Percentiles rank a stretch among this genome's conserved stretches.
Conservation (phyloP, 2,113 vertebrate species). For the Theristicus caerulescens region DNA sequence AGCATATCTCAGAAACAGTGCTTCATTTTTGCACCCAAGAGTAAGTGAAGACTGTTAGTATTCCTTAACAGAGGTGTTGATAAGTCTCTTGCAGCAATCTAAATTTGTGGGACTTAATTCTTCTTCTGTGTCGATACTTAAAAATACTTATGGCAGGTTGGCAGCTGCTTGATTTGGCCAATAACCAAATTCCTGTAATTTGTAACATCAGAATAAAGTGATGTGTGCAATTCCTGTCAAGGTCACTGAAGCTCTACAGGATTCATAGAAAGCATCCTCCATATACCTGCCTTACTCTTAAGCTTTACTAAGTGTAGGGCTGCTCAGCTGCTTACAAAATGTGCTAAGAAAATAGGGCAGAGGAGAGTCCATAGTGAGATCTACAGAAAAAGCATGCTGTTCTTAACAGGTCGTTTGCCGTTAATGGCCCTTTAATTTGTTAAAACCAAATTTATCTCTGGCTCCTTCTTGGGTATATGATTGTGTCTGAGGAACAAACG, state of each 20-base stretch:
- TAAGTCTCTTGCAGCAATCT: background rate
- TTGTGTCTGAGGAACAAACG: background rate
- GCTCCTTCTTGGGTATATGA: background rate
- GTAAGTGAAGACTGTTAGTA: slow-evolving; percentile 1
- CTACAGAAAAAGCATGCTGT: background rate
- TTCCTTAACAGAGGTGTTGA: background rate
- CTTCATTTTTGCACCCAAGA: slow-evolving; percentile 16
- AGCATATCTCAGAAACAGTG: slow-evolving; percentile 13
- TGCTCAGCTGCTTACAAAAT: background rate
- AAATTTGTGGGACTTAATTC: background rate
- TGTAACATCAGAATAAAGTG: background rate
- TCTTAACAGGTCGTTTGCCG: background rate
- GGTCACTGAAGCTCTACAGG: background rate
- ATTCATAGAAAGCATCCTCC: background rate
- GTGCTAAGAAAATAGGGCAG: background rate
- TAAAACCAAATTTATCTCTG: background rate
- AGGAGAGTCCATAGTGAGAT: background rate
- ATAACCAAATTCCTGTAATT: background rate
- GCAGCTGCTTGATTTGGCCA: background rate
- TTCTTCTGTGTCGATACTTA: background rate
- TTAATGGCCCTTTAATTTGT: background rate
- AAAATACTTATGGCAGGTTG: background rate
- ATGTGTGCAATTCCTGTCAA: background rate
- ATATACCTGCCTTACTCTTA: background rate
- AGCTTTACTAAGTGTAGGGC: background rate